phyloP scores from a whole-genome alignment of 2,113 vertebrate genomes.

The Rousettus leschenaultii region DNA sequence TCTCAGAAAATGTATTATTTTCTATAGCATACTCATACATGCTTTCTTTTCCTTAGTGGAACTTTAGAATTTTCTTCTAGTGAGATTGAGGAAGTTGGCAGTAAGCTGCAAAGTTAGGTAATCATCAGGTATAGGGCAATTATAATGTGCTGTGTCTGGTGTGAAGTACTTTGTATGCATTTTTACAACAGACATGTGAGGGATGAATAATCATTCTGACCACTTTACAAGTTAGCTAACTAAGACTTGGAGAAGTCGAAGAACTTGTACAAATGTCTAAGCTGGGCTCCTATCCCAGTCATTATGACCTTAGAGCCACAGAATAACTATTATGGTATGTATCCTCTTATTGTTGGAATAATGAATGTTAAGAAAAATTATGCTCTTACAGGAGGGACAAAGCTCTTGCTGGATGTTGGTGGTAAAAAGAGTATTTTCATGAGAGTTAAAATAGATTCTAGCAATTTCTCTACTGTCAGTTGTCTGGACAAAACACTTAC shows the following conservation, averaged over 20 bases:
- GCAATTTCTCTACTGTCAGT: not conserved
- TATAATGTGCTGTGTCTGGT: not conserved
- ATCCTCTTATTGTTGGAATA: not conserved
- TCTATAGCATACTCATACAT: constrained; percentile 20
- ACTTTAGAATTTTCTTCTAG: not conserved
- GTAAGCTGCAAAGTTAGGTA: not conserved
- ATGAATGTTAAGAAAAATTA: not conserved
- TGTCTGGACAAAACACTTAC: not conserved
- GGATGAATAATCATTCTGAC: not conserved
- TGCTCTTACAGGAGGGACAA: not conserved
- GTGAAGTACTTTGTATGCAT: not conserved
- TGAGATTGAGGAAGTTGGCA: not conserved
- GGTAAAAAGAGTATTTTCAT: not conserved
- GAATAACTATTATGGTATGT: not conserved
- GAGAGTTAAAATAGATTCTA: not conserved
- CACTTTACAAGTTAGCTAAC: not conserved
- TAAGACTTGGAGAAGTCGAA: not conserved
- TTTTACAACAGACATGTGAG: not conserved
- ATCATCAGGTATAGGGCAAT: not conserved
- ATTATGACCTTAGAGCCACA: not conserved
- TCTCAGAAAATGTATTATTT: constrained; percentile 67
- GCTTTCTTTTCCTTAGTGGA: constrained; percentile 37
- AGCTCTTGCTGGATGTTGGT: not conserved
- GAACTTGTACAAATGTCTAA: not conserved
- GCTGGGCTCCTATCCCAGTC: not conserved